phyloP scores from a whole-genome alignment of 2,888 invertebrate genomes.

The Ischnus inquisitorius region DNA sequence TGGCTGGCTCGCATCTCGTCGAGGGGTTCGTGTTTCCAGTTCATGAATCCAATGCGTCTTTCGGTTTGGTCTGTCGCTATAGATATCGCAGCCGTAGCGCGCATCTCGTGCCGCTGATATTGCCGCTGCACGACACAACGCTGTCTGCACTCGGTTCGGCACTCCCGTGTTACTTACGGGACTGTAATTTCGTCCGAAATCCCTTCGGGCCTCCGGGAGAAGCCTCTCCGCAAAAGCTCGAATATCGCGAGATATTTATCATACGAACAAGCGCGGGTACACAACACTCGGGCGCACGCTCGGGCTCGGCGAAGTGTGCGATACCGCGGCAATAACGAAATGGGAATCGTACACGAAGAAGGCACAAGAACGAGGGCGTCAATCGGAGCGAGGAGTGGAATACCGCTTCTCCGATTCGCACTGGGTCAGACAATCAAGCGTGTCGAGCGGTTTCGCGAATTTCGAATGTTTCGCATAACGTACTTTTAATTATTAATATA shows the following conservation, averaged over 20 bases:
- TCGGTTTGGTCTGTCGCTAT: neutral
- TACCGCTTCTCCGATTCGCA: constrained; percentile 16
- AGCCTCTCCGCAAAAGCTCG: constrained; percentile 25
- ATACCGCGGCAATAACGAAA: constrained; percentile 21
- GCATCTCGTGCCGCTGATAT: constrained; percentile 5
- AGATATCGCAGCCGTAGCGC: neutral
- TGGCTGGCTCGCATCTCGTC: neutral
- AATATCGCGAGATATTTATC: constrained; percentile 48
- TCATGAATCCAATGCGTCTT: constrained; percentile 43
- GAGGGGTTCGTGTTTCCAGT: constrained; percentile 49
- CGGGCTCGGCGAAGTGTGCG: constrained; percentile 11
- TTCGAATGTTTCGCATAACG: constrained; percentile 1
- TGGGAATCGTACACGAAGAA: constrained; percentile 31
- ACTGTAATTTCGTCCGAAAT: constrained; percentile 46
- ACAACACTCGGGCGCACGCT: neutral
- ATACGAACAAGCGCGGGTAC: neutral
- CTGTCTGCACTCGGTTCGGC: constrained; percentile 29
- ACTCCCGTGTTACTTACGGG: constrained; percentile 43
- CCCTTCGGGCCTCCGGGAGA: neutral
- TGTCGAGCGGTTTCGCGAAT: neutral
- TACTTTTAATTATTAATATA: constrained; percentile 14
- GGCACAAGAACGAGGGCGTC: constrained; percentile 13
- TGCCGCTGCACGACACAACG: too few relatives aligned
- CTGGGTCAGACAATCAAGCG: constrained; percentile 13
- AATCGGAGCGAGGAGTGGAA: constrained; percentile 41